Conservation (phyloP, 2,797 vertebrate genomes). For the Acanthis flammea region DNA sequence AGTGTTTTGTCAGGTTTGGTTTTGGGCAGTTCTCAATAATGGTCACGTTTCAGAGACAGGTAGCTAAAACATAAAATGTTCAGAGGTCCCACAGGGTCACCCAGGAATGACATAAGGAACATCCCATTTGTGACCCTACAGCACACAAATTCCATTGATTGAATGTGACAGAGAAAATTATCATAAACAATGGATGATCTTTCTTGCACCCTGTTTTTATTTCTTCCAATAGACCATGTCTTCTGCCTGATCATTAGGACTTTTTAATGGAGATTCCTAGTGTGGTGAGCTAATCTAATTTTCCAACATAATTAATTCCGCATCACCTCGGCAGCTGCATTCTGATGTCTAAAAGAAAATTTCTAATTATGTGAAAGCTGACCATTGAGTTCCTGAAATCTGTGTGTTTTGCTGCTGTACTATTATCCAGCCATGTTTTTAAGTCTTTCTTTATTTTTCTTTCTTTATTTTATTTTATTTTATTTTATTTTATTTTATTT, state of each 20-base stretch:
- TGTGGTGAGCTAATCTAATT: not conserved
- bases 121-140: not conserved
- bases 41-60: not conserved
- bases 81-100: not conserved
- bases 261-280: not conserved
- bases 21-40: not conserved
- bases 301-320: not conserved
- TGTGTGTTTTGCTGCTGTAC: not conserved
- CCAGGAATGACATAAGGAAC: not conserved
- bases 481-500: no score
- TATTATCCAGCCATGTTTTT: not conserved
- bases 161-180: not conserved
- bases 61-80: not conserved
- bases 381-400: not conserved
- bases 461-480: no score
- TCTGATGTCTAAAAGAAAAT: not conserved
- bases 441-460: accelerated
- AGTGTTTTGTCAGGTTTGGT: not conserved
- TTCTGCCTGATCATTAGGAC: not conserved
- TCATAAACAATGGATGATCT: not conserved
- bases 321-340: not conserved
- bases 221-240: not conserved
- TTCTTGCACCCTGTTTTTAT: not conserved
- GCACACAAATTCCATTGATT: not conserved
- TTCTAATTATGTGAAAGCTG: not conserved